Conservation (phyloP, 2,113 vertebrate genomes). For the Oryzias celebensis region DNA sequence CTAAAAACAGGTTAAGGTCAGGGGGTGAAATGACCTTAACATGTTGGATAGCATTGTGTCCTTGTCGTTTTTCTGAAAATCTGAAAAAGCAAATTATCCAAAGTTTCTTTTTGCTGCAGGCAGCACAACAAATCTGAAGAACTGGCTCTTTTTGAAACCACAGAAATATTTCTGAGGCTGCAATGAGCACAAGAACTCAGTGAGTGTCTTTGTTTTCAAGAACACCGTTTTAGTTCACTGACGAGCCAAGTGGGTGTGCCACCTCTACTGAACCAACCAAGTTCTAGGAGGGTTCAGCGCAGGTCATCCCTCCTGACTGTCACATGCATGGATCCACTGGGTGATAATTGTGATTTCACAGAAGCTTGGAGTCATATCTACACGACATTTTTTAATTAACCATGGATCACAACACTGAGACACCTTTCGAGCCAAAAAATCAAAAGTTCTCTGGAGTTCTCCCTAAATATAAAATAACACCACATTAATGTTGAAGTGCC, state of each 20-base stretch:
- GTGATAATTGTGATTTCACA: constrained; percentile 52
- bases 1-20: not conserved
- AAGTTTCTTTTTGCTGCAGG: too few relatives aligned
- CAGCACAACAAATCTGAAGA: not conserved
- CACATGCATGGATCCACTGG: constrained; percentile 3
- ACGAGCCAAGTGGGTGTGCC: constrained; percentile 14
- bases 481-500: constrained; percentile 44
- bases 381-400: constrained; percentile 34
- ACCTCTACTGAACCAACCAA: not conserved
- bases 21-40: not conserved
- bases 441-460: constrained; percentile 23
- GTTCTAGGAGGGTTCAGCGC: not conserved
- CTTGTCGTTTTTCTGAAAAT: not conserved
- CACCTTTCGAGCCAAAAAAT: constrained; percentile 11
- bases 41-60: not conserved
- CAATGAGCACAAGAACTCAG: not conserved
- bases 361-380: constrained; percentile 28
- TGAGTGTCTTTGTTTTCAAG: not conserved
- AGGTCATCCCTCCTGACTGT: not conserved
- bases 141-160: not conserved
- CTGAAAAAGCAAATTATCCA: not conserved
- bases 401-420: constrained; percentile 4
- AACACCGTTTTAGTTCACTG: constrained; percentile 7
- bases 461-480: constrained; percentile 32
- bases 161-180: not conserved